These are phyloP conservation scores for Popillia japonica DNA, from an alignment of 1,140 invertebrate genomes.

Conservation along the genomic window DNA sequence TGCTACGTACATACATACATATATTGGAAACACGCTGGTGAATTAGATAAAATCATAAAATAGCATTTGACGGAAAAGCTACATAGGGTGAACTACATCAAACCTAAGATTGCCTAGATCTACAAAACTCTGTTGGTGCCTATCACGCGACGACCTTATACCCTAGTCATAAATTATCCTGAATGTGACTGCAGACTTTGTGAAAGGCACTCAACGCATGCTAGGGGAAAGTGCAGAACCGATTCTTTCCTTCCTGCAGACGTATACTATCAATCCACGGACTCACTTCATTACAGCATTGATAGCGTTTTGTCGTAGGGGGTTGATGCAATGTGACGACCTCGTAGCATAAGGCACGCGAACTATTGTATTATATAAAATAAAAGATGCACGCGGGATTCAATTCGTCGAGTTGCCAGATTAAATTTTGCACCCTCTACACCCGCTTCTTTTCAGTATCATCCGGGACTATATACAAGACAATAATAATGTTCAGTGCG, in stretches of 20 bases:
- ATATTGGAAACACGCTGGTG: no score
- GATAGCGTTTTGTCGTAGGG: background rate
- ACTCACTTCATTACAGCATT: background rate
- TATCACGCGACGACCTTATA: slow-evolving; percentile 1
- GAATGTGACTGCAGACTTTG: background rate
- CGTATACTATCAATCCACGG: background rate
- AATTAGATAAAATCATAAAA: no score
- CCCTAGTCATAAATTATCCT: background rate
- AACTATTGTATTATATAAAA: background rate
- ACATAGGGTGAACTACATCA: background rate
- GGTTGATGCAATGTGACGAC: background rate
- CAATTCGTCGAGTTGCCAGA: background rate
- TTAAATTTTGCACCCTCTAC: background rate
- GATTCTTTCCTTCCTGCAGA: background rate
- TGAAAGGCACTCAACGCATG: background rate
- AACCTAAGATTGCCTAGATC: background rate
- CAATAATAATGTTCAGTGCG: slow-evolving; percentile 2
- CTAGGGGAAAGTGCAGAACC: background rate
- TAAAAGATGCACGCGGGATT: background rate
- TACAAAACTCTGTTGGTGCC: background rate
- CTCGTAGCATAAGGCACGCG: background rate
- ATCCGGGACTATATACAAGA: background rate
- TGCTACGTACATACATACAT: no score
- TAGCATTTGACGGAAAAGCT: no score
- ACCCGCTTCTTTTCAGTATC: background rate